Evolutionary conservation across 2,888 invertebrate genomes (phyloP).

Genomic region (Agriopis leucophaearia): DNA sequence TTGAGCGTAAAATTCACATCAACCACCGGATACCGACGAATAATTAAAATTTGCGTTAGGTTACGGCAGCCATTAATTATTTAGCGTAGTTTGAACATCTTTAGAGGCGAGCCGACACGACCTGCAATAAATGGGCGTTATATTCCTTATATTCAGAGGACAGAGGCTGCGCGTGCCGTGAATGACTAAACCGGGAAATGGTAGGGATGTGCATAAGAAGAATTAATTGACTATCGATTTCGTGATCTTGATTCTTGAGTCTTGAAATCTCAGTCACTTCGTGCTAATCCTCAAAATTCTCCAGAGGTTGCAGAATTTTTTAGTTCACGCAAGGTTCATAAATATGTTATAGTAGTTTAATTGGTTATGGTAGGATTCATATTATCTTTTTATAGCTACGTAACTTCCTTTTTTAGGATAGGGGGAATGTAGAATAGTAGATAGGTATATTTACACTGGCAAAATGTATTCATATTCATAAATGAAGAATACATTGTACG

Average conservation of each 20-base stretch:
- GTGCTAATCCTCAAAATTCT: too few species aligned
- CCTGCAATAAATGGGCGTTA: constrained; percentile 82
- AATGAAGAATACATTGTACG: too few species aligned
- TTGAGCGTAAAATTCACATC: constrained; percentile 47
- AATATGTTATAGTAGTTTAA: too few species aligned
- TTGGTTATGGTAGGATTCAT: too few species aligned
- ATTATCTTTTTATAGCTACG: too few species aligned
- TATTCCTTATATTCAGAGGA: constrained; percentile 80
- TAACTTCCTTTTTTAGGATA: too few species aligned
- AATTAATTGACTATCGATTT: not conserved
- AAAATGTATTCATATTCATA: too few species aligned
- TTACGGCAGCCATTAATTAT: constrained; percentile 78
- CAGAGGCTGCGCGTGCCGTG: constrained; percentile 78
- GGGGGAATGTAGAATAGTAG: too few species aligned
- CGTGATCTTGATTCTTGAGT: not conserved
- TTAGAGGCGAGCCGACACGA: constrained; percentile 60
- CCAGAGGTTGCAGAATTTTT: too few species aligned
- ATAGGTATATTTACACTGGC: too few species aligned
- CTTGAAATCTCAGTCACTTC: not conserved
- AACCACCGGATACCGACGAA: constrained; percentile 53
- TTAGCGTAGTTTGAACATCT: constrained; percentile 76
- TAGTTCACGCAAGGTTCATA: too few species aligned
- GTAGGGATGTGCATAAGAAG: constrained; percentile 16
- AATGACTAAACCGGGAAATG: constrained; percentile 66
- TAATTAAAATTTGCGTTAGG: constrained; percentile 76